phyloP scores from a whole-genome alignment of 2,113 vertebrate species.

The Dipodomys stephensi region DNA sequence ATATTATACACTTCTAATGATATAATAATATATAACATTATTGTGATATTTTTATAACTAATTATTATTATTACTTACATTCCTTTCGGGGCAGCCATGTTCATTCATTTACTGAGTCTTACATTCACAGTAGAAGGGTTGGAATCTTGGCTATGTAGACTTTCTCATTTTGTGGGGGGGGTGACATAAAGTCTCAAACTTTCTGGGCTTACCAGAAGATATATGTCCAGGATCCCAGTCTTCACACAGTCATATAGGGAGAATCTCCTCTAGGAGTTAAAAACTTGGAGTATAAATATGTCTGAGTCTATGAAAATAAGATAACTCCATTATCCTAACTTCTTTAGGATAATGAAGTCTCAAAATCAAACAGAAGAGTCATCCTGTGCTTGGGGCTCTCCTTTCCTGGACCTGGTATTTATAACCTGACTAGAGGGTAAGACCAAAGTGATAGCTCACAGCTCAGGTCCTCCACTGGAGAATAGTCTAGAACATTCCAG shows the following conservation, averaged over 20 bases:
- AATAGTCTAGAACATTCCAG: neutral
- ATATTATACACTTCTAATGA: no score
- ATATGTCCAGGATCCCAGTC: neutral
- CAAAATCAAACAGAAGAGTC: no score
- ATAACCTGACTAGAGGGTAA: neutral
- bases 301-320: neutral
- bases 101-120: slow-evolving; percentile 43
- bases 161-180: no score
- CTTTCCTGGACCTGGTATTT: neutral
- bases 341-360: neutral
- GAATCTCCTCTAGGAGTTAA: neutral
- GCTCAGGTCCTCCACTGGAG: no score
- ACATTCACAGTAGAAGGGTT: neutral
- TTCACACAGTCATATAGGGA: neutral
- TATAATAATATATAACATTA: no score
- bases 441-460: no score
- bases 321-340: neutral
- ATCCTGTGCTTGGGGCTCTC: no score
- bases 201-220: no score
- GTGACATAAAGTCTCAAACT: neutral
- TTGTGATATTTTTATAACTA: no score
- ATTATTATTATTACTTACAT: slow-evolving; percentile 42
- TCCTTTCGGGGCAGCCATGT: slow-evolving; percentile 45
- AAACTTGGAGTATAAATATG: neutral
- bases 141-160: neutral